Base-by-base conservation (phyloP, 1,140 invertebrate genomes). In the Matsumurasca onukii region DNA sequence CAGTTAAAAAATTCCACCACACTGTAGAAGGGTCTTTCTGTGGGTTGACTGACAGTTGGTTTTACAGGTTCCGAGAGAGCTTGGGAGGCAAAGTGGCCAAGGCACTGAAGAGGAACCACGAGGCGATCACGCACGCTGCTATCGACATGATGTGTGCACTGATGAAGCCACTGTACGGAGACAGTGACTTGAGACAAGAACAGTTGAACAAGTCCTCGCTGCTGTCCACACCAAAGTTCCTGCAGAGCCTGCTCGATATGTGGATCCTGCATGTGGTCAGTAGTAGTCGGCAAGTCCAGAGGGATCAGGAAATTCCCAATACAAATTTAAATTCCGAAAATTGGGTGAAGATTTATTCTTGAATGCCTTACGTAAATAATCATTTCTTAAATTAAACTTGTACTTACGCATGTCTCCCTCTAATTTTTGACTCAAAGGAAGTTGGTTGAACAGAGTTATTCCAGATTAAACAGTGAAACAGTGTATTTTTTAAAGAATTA, bases 141-240 rank as follows among this genome's bases (percentile, higher is more conserved):
- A 88, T 99, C 69, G 98, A 99, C 81, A 97, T 98, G 83, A 87
- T 99, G 62, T 97, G 95, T 82, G 94, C 97, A 30, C 84, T 99
- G 13, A 97, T 99, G 93, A 96, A 98, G 81, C 98, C 98, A 0
- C 98, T 99, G 93, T 97, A 99, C 80, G 90, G 94, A 73, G 94
- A 98, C 78, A 97, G 95, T 78, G 90, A 92, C 79, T 80, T 99
- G 30, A 86, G 95, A 73, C 95, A 98, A 80, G 98, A 99, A 78
- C 98, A 99, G 80, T 81, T 98, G 30, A 99, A 99, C 79, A 99
- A 99, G 84, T 91, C 92, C 70, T 97, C 94, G 68, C 85, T 99
- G 70, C 83, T 99, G 15, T 95, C 95, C 69, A 95, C 92, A 2
- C 89, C 91, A 76, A 88, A 90, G 66, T 99, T 99, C 83, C 82